Evolutionary conservation across 92 coral and sea anemone species (phyloP).

Genomic region (Zoanthus sansibaricus): DNA sequence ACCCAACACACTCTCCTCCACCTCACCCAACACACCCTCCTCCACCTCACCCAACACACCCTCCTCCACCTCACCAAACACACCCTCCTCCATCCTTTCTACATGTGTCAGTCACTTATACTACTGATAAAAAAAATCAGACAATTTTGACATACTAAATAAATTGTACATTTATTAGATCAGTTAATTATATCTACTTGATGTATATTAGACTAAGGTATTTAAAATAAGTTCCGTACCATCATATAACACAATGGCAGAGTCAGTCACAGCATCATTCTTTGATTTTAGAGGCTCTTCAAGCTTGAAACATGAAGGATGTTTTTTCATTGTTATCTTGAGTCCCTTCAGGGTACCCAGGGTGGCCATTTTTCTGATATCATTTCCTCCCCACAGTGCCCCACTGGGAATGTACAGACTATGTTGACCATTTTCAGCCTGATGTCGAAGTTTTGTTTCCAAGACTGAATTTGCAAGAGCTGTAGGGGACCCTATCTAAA

Average conservation of each 20-base stretch:
- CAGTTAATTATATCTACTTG: background rate
- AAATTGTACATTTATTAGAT: background rate
- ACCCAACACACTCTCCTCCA: too few relatives aligned
- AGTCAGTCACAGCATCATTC: constrained; percentile 67
- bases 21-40: too few relatives aligned
- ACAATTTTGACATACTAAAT: too few relatives aligned
- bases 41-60: too few relatives aligned
- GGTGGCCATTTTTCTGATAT: constrained; percentile 83
- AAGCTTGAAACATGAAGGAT: constrained; percentile 76
- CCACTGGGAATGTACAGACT: constrained; percentile 83
- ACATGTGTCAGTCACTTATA: too few relatives aligned
- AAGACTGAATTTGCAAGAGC: constrained; percentile 72
- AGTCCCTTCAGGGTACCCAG: constrained; percentile 78
- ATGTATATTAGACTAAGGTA: background rate
- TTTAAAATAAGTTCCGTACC: constrained; percentile 49
- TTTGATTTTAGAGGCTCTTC: constrained; percentile 76
- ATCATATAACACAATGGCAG: constrained; percentile 79
- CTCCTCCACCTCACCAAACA: too few relatives aligned
- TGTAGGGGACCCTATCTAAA: constrained; percentile 88
- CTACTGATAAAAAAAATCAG: too few relatives aligned
- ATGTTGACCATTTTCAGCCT: constrained; percentile 69
- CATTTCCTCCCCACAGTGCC: constrained; percentile 82
- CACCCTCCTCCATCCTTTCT: too few relatives aligned
- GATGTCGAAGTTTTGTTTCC: constrained; percentile 57
- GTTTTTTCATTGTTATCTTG: constrained; percentile 86